A percentile compares a stretch with the other conserved stretches of the same genome.
These are phyloP conservation scores for Gymnothorax javanicus DNA, from an alignment of 2,797 vertebrate species.

Conservation along the genomic window DNA sequence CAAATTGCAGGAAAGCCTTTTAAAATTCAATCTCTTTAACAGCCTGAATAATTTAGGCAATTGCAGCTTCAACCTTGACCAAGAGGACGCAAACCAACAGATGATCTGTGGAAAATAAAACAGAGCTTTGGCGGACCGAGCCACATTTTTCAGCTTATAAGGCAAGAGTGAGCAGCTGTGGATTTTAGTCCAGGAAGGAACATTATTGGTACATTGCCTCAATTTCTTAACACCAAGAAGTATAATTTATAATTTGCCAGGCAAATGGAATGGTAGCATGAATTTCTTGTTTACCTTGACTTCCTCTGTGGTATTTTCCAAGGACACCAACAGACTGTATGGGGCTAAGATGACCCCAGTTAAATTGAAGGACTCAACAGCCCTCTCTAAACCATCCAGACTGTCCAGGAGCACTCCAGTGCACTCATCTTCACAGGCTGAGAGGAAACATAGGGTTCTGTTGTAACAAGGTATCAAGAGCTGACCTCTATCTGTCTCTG, in stretches of 20 bases:
- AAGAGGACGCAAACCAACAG: neutral
- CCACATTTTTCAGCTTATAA: neutral
- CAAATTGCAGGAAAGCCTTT: neutral
- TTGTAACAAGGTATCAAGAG: neutral
- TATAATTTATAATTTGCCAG: neutral
- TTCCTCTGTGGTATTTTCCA: slow-evolving; percentile 76
- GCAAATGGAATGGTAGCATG: neutral
- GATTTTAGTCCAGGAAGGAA: neutral
- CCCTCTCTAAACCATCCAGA: slow-evolving; percentile 65
- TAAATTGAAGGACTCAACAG: slow-evolving; percentile 74
- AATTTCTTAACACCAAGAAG: neutral
- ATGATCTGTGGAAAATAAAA: neutral
- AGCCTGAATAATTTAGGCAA: neutral
- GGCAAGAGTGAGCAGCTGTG: neutral
- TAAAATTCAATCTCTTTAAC: neutral
- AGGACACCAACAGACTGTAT: slow-evolving; percentile 67
- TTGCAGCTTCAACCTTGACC: neutral
- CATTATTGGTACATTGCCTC: neutral
- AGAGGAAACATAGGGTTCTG: neutral
- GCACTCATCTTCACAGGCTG: slow-evolving; percentile 88
- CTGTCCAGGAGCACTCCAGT: slow-evolving; percentile 76
- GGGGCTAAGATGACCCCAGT: slow-evolving; percentile 66
- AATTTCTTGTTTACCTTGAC: slow-evolving; percentile 70
- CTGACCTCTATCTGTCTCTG: neutral
- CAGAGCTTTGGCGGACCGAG: neutral